A percentile compares a stretch with the other conserved stretches of the same genome.
Conservation (phyloP, 1,140 invertebrate genomes). For the Penaeus vannamei region DNA sequence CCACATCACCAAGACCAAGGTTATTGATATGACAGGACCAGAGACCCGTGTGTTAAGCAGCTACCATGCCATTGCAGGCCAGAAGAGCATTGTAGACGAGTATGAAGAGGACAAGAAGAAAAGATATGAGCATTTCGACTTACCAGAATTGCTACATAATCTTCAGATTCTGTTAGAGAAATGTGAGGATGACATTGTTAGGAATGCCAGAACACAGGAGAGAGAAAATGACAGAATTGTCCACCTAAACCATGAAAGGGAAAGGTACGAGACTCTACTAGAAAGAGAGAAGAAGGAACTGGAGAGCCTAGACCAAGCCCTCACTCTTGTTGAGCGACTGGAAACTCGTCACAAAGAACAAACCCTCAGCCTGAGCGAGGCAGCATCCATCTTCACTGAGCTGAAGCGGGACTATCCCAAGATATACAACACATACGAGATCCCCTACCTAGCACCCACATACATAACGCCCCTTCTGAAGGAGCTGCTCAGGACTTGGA, state of each 20-base stretch:
- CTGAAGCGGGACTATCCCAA: conserved; percentile 77
- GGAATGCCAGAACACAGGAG: conserved; percentile 85
- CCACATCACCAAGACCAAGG: conserved; percentile 84
- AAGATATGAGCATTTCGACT: conserved; percentile 73
- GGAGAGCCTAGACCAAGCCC: conserved; percentile 80
- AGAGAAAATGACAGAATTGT: conserved; percentile 84
- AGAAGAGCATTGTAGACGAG: conserved; percentile 76
- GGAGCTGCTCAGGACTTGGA: conserved; percentile 80
- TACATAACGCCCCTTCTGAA: conserved; percentile 80
- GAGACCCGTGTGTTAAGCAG: conserved; percentile 94
- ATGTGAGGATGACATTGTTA: conserved; percentile 95
- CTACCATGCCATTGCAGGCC: conserved; percentile 88
- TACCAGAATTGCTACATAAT: conserved; percentile 95
- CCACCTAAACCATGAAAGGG: conserved; percentile 85
- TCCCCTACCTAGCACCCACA: conserved; percentile 78
- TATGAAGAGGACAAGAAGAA: conserved; percentile 70
- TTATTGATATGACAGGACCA: conserved; percentile 98
- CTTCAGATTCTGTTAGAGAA: conserved; percentile 91
- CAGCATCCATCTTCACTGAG: conserved; percentile 81
- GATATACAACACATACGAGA: conserved; percentile 75
- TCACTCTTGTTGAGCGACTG: conserved; percentile 79
- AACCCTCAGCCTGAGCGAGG: conserved; percentile 80
- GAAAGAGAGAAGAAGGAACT: conserved; percentile 83
- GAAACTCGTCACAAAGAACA: conserved; percentile 61
- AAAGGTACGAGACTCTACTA: conserved; percentile 80